Conservation (phyloP, 1,140 invertebrate species). For the Apis laboriosa region DNA sequence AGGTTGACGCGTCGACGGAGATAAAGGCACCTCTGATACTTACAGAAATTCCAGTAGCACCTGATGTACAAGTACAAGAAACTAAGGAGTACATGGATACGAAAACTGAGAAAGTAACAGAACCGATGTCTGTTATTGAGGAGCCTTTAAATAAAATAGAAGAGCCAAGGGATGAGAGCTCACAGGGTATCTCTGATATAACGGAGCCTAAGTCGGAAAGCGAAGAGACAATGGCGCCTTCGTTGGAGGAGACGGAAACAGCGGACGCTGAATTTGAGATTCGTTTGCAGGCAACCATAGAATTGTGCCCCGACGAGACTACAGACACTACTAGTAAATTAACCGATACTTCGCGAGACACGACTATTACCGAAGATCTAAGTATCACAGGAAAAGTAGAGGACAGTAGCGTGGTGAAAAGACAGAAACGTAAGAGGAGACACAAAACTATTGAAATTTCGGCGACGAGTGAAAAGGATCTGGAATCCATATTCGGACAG, state of each 20-base stretch:
- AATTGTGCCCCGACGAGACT: slow-evolving; percentile 67
- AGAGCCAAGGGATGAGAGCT: not conserved
- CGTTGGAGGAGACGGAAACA: slow-evolving; percentile 64
- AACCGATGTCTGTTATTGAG: not conserved
- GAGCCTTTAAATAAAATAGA: not conserved
- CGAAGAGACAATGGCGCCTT: slow-evolving; percentile 18
- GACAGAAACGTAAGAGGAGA: slow-evolving; percentile 56
- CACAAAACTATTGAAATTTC: slow-evolving; percentile 56
- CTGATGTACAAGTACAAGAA: slow-evolving; percentile 65
- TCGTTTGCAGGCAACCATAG: slow-evolving; percentile 75
- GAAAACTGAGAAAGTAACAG: not conserved
- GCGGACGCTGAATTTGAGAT: slow-evolving; percentile 73
- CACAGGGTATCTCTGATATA: not conserved
- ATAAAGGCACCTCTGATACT: slow-evolving; percentile 18
- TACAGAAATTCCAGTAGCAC: slow-evolving; percentile 59
- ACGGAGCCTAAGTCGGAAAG: slow-evolving; percentile 15
- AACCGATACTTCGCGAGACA: slow-evolving; percentile 61
- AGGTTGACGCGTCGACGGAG: not conserved
- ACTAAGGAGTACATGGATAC: not conserved
- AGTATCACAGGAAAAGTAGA: slow-evolving; percentile 2
- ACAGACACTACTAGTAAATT: slow-evolving; percentile 55
- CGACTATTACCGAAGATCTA: slow-evolving; percentile 63
- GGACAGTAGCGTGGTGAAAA: slow-evolving; percentile 6
- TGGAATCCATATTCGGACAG: slow-evolving; percentile 56
- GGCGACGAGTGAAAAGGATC: slow-evolving; percentile 27